Conservation (phyloP, 2,113 vertebrate genomes). For the Grammomys dolichurus region DNA sequence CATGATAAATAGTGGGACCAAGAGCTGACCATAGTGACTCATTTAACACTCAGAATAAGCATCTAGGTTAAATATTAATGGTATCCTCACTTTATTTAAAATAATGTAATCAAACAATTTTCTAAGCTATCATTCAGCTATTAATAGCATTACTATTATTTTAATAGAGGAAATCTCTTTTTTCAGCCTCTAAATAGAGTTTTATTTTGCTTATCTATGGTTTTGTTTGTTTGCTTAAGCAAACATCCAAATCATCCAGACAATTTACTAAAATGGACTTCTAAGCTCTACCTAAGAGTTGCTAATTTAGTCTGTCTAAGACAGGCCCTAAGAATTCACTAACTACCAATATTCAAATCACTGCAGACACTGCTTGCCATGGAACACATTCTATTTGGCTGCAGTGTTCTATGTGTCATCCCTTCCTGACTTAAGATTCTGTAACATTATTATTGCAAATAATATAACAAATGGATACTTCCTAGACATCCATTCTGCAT, state of each 20-base stretch:
- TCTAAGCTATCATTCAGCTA: background rate
- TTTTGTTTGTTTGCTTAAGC: background rate
- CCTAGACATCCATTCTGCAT: background rate
- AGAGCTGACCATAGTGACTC: background rate
- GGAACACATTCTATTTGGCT: background rate
- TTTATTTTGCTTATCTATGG: background rate
- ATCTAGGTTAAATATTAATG: background rate
- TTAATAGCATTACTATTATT: background rate
- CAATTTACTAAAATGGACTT: background rate
- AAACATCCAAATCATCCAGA: background rate
- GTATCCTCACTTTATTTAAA: background rate
- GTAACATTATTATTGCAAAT: background rate
- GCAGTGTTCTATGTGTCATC: rapidly evolving
- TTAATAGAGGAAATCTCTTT: background rate
- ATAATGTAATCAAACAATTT: background rate
- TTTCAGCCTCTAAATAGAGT: background rate
- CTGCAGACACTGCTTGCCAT: background rate
- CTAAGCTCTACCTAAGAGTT: background rate
- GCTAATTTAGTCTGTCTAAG: background rate
- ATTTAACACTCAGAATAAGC: background rate
- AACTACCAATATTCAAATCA: background rate
- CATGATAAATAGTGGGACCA: background rate
- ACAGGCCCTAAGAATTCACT: background rate
- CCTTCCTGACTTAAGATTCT: background rate
- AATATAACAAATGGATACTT: background rate